Conservation (phyloP, 2,888 invertebrate species). For the Helleia helle region DNA sequence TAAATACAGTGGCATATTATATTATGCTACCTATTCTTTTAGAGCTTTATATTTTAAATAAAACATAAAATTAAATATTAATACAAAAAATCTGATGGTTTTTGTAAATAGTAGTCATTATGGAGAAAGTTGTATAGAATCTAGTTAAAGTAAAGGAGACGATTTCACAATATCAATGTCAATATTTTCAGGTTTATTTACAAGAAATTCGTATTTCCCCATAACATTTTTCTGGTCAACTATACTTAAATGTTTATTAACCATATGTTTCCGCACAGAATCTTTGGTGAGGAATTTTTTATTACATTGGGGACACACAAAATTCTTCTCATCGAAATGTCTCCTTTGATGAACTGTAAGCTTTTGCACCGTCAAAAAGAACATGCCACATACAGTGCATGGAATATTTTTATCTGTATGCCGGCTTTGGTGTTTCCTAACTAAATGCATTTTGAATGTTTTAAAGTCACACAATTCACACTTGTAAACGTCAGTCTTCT, state of each 20-base stretch:
- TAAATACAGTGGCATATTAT: too few relatives aligned
- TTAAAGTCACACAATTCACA: constrained; percentile 45
- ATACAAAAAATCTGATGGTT: too few relatives aligned
- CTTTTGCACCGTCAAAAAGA: constrained; percentile 35
- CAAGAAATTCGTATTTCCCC: not conserved
- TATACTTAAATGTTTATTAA: constrained; percentile 19
- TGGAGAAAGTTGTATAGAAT: not conserved
- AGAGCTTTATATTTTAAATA: too few relatives aligned
- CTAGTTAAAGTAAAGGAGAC: not conserved
- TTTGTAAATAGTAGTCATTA: too few relatives aligned
- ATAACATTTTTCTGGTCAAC: not conserved
- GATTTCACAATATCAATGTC: not conserved
- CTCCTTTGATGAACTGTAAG: constrained; percentile 36
- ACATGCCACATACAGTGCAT: constrained; percentile 45
- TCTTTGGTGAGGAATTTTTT: constrained; percentile 33
- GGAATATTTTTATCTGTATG: constrained; percentile 37
- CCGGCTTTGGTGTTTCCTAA: constrained; percentile 35
- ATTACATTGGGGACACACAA: constrained; percentile 39
- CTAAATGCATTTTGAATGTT: constrained; percentile 22
- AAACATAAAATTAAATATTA: too few relatives aligned
- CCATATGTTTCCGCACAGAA: constrained; percentile 29
- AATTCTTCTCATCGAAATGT: constrained; percentile 39
- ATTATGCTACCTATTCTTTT: too few relatives aligned
- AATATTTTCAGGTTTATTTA: not conserved
- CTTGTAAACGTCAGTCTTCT: constrained; percentile 26